A percentile compares a stretch with the other conserved stretches of the same genome.
Conservation (phyloP, 2,113 vertebrate species). For the Dryoscopus gambensis region DNA sequence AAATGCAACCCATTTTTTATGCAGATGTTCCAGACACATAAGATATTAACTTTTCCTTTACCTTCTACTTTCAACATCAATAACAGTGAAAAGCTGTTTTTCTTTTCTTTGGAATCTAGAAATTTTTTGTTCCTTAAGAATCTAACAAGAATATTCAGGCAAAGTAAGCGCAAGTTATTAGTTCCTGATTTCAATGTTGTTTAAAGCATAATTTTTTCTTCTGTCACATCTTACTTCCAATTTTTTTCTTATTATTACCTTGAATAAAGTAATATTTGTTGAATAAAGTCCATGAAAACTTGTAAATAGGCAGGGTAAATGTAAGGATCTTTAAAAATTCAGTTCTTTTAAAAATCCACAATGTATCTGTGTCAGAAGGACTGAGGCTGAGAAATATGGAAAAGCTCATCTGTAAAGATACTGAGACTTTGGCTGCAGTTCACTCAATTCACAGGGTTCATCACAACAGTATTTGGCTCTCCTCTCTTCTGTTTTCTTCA, state of each 20-base stretch:
- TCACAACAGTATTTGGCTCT: constrained; percentile 21
- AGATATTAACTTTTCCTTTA: not conserved
- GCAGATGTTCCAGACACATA: not conserved
- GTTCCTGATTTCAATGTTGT: not conserved
- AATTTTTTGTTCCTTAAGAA: not conserved
- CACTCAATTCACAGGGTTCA: constrained; percentile 9
- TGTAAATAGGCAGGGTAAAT: not conserved
- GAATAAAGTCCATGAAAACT: not conserved
- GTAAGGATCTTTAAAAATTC: not conserved
- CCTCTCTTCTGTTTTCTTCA: constrained; percentile 32
- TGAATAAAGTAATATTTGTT: not conserved
- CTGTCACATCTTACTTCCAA: not conserved
- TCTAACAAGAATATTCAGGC: not conserved
- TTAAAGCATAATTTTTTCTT: not conserved
- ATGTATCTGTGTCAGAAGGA: not conserved
- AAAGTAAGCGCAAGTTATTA: not conserved
- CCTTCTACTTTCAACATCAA: not conserved
- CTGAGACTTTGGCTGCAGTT: constrained; percentile 11
- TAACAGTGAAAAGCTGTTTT: not conserved
- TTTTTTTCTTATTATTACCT: not conserved
- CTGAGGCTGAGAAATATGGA: not conserved
- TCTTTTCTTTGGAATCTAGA: not conserved
- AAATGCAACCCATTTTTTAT: not conserved
- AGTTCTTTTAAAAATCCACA: not conserved
- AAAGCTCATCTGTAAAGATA: constrained; percentile 12